Evolutionary conservation across 2,797 vertebrate genomes (phyloP), one percentile per base, ranked within the genome.

Genomic region (Eremophila alpestris): DNA sequence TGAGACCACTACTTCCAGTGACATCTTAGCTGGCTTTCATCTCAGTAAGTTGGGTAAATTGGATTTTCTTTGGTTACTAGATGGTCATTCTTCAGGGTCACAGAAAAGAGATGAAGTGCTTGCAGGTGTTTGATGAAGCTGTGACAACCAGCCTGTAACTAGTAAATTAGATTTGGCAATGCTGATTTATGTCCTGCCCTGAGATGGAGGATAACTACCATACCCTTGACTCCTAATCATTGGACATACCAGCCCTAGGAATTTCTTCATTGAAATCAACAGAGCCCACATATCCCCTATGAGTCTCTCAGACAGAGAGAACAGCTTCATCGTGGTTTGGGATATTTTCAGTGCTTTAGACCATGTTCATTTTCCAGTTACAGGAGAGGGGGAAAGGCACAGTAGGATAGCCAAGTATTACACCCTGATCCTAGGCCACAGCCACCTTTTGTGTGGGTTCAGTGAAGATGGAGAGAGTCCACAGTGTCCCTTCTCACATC

Each of bases 401-500:
- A 54, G 17, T 18, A 75, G 48, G 32, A 45, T 40, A 24, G 46
- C 2, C 5, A 77, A 64, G 4, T 34, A 34, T 46, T 46, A 21
- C 10, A 51, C 21, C 12, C 12, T 46, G 9, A 22, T 40, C 23
- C 51, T 23, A 22, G 41, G 15, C 21, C 30, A 71, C 87, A 63
- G 45, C 38, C 71, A 26, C 34, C 27, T 64, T 69, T 46, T 46
- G 49, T 73, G 38, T n/a, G 51, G 19, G 21, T 49, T 77, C 46
- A 74, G 51, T 17, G 23, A 77, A 52, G 27, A 34, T 34, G 59
- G 40, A 26, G 30, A 55, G 46, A 60, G 16, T 36, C 76, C 23
- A 34, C 2, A 14, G 17, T 13, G 13, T 68, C 15, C 18, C 8
- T 67, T 58, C 22, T 3, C 2, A 21, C 0, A 0, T n/a, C 27